A percentile compares a stretch with the other conserved stretches of the same genome.
phyloP scores from a whole-genome alignment of 1,140 invertebrate species.

The Linepithema humile region DNA sequence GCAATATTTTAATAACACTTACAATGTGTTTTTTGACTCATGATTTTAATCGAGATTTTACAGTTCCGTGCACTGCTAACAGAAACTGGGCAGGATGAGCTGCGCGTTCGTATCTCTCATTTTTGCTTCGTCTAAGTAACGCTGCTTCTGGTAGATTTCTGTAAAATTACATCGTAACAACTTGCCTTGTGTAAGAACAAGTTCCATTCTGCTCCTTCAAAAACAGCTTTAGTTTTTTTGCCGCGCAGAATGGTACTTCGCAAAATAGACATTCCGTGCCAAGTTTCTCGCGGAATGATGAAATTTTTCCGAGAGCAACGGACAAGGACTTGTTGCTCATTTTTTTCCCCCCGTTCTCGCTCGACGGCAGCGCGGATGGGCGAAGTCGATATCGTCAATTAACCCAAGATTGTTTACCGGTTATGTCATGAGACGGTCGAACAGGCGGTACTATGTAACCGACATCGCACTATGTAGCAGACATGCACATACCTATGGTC shows the following conservation, averaged over 20 bases:
- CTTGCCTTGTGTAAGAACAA: neutral
- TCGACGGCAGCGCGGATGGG: neutral
- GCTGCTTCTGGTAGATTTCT: neutral
- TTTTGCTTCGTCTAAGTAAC: neutral
- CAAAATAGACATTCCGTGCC: neutral
- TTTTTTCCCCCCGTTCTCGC: neutral
- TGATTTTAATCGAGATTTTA: neutral
- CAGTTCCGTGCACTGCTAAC: neutral
- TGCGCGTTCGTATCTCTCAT: neutral
- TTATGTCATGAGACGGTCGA: slow-evolving; percentile 4
- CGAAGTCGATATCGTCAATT: slow-evolving; percentile 49
- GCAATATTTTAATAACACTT: no score
- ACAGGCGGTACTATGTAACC: neutral
- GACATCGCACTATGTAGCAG: slow-evolving; percentile 17
- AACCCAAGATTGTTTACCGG: slow-evolving; percentile 34
- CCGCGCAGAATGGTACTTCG: neutral
- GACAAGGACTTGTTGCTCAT: slow-evolving; percentile 16
- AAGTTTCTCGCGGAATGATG: neutral
- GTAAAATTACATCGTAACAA: slow-evolving; percentile 34
- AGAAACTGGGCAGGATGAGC: neutral
- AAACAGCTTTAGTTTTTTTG: slow-evolving; percentile 24
- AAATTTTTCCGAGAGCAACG: neutral
- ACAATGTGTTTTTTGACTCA: no score
- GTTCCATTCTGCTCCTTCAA: neutral
- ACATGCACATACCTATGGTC: slow-evolving; percentile 40